phyloP scores from a whole-genome alignment of 2,113 vertebrate genomes.

The Percina caprodes region DNA sequence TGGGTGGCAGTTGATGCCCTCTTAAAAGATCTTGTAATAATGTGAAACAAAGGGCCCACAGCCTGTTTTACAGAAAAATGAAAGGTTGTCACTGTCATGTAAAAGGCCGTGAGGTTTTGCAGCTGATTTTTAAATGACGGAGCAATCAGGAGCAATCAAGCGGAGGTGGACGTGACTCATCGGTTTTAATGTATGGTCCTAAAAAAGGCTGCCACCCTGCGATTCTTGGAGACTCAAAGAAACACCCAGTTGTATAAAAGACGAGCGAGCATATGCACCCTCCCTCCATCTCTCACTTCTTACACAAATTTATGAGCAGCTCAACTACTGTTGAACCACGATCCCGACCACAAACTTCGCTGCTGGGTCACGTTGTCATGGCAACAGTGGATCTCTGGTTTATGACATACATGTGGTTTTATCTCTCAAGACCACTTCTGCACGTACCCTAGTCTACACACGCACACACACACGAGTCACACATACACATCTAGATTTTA shows the following conservation, averaged over 20 bases:
- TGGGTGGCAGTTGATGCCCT: constrained; percentile 36
- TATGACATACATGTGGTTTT: constrained; percentile 37
- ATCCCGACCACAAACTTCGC: constrained; percentile 50
- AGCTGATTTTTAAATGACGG: constrained; percentile 71
- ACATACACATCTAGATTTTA: constrained; percentile 33
- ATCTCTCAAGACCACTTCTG: constrained; percentile 43
- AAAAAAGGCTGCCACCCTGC: constrained; percentile 70
- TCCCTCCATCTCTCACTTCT: constrained; percentile 56
- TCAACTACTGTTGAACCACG: constrained; percentile 63
- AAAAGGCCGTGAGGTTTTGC: constrained; percentile 48
- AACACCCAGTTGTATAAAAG: constrained; percentile 69
- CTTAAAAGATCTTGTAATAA: constrained; percentile 56
- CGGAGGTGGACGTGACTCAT: constrained; percentile 74
- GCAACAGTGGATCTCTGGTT: constrained; percentile 37
- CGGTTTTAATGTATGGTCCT: constrained; percentile 72
- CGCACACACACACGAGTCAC: background rate
- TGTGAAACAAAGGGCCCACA: constrained; percentile 57
- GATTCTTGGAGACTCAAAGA: constrained; percentile 48
- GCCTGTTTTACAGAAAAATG: constrained; percentile 58
- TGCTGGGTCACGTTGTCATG: constrained; percentile 25
- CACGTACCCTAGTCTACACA: background rate
- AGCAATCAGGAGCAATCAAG: constrained; percentile 64
- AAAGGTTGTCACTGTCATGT: constrained; percentile 47
- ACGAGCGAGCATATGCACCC: constrained; percentile 22
- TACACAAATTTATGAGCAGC: constrained; percentile 61